A percentile compares a stretch with the other conserved stretches of the same genome.
Conservation (phyloP, 2,113 vertebrate species). For the Heliornis fulica region DNA sequence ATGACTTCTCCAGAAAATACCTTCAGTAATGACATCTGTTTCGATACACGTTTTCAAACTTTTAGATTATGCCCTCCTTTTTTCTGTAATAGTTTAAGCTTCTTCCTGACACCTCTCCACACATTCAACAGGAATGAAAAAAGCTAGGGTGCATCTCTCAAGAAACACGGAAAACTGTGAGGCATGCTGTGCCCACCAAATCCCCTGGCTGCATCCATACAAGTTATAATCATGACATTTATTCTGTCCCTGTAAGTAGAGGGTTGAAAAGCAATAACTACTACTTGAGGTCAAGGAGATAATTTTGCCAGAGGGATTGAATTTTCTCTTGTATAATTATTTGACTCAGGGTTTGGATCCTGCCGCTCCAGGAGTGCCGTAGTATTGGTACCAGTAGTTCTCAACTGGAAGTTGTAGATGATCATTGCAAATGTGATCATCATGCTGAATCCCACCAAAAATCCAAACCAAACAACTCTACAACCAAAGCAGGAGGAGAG, state of each 20-base stretch:
- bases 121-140: background rate
- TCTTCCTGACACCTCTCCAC: background rate
- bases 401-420: background rate
- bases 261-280: background rate
- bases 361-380: background rate
- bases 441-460: background rate
- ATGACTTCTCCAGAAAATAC: background rate
- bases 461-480: background rate
- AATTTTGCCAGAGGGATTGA: background rate
- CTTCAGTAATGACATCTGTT: background rate
- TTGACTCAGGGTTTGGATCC: background rate
- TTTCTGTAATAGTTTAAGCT: background rate
- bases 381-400: background rate
- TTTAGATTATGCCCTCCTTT: background rate
- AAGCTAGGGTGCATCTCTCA: background rate
- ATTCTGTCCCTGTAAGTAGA: background rate
- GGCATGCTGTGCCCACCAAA: background rate
- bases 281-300: background rate
- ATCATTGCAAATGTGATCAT: background rate
- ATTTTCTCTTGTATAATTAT: background rate
- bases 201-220: background rate
- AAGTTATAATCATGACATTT: background rate
- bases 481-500: background rate
- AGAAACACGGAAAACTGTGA: background rate
- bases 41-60: background rate